phyloP scores from a whole-genome alignment of 2,888 invertebrate genomes.

The Chelonus formosanus region DNA sequence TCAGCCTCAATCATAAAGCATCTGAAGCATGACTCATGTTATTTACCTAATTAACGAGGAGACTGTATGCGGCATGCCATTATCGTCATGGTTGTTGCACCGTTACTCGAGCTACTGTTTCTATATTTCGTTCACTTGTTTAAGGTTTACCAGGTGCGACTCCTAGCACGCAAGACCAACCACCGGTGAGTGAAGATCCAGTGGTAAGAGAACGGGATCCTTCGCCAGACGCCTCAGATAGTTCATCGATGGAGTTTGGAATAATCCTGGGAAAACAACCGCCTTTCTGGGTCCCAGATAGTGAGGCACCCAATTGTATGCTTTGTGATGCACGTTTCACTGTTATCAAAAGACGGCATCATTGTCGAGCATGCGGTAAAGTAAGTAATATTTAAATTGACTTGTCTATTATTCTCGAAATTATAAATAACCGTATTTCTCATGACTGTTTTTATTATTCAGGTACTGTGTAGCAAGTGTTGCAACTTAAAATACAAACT shows the following conservation, averaged over 20 bases:
- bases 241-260: conserved; percentile 55
- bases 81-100: conserved; percentile 2
- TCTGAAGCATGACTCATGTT: conserved; percentile 9
- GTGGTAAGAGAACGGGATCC: conserved; percentile 43
- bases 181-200: conserved; percentile 17
- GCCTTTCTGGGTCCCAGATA: conserved; percentile 89
- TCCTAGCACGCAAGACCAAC: conserved; percentile 46
- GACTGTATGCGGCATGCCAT: conserved; percentile 3
- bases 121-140: conserved; percentile 31
- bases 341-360: conserved; percentile 83
- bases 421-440: not conserved
- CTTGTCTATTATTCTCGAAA: not conserved
- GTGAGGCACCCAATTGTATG: conserved; percentile 82
- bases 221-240: conserved; percentile 57
- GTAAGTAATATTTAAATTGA: conserved; percentile 60
- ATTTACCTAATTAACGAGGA: conserved; percentile 13
- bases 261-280: conserved; percentile 75
- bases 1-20: not conserved
- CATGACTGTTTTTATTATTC: conserved; percentile 30
- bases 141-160: conserved; percentile 46
- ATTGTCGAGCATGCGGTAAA: conserved; percentile 87
- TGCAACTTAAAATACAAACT: conserved; percentile 77
- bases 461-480: conserved; percentile 82
- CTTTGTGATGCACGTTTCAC: conserved; percentile 84
- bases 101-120: conserved; percentile 2